Percentiles rank a stretch among this genome's conserved stretches.
These are phyloP conservation scores for Kryptolebias marmoratus DNA, from an alignment of 2,113 vertebrate genomes.

Conservation along the genomic window DNA sequence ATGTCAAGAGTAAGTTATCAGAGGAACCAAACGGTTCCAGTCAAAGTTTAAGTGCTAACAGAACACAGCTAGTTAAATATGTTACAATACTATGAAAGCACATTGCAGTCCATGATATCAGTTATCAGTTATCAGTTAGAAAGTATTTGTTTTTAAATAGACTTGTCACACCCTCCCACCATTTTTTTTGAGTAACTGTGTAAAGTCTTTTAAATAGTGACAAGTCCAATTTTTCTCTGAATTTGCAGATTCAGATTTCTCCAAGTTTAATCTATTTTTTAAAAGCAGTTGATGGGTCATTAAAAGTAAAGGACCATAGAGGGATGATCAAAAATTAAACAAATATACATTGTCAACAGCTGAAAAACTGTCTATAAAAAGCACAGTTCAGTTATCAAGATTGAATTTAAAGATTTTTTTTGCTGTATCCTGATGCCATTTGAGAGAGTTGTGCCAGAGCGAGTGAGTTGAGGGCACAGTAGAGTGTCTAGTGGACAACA, in stretches of 20 bases:
- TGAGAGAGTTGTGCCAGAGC: too few species aligned
- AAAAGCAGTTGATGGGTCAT: too few species aligned
- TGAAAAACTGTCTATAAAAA: too few species aligned
- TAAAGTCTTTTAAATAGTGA: not conserved
- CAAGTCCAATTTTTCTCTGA: not conserved
- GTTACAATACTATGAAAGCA: not conserved
- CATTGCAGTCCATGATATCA: not conserved
- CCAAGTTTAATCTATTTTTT: conserved; percentile 10
- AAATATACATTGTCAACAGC: too few species aligned
- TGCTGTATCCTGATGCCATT: too few species aligned
- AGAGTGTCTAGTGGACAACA: too few species aligned
- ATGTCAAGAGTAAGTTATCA: not conserved
- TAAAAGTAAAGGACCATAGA: too few species aligned
- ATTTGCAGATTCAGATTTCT: not conserved
- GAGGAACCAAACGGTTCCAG: not conserved
- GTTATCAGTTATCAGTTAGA: too few species aligned
- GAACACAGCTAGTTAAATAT: not conserved
- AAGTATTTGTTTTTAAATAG: conserved; percentile 14
- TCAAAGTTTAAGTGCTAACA: not conserved
- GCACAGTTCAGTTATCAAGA: too few species aligned
- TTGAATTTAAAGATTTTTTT: too few species aligned
- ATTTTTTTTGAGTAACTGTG: conserved; percentile 32
- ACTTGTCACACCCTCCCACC: conserved; percentile 31
- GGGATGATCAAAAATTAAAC: too few species aligned
- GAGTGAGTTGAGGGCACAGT: too few species aligned